Evolutionary conservation across 2,113 vertebrate genomes (phyloP), one percentile per base, ranked within the genome.

Genomic region (Hylia prasina): DNA sequence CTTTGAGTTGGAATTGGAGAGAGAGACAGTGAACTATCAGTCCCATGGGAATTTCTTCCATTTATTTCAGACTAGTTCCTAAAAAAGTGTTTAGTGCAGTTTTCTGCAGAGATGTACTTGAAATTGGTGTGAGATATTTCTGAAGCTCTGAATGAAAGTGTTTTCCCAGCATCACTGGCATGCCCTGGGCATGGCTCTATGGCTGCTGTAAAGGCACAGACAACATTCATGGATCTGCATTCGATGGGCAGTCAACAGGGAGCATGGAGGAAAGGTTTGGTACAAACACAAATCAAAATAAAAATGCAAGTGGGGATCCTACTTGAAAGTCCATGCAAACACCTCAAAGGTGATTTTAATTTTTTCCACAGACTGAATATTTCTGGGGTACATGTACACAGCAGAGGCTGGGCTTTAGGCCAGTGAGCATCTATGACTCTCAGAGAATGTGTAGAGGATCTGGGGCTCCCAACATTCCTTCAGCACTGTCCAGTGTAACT

Each of bases 101-200:
- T 71, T 89, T 51, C 69, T 82, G 53, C 58, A 82, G 23, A 58
- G 61, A 53, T 21, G 7, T 71, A 13, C 54, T 75, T 84, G 51
- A 81, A 81, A 66, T 15, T 11, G 4, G 35, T 31, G 45, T 48
- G 57, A 87, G 44, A 77, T 79, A 20, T 3, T 76, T 61, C 30
- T 40, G 80, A 71, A 48, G 31, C 33, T 83, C 21, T 31, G 64
- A 60, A 47, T 0, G 6, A 21, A 39, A 66, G 19, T 42, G 14
- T 56, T 81, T 45, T 65, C 33, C 47, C 9, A 9, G 39, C 47
- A 50, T 35, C 0, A 0, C 9, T 40, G 54, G 25, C 25, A 21
- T 0, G 2, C 7, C 21, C 37, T 60, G 44, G 57, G 25, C 63
- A 48, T 19, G 45, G 63, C 33, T 79, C 78, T 1, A 0, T 37